These are phyloP conservation scores for Anser brachyrhynchus DNA, from an alignment of 2,113 vertebrate species.

Conservation along the genomic window DNA sequence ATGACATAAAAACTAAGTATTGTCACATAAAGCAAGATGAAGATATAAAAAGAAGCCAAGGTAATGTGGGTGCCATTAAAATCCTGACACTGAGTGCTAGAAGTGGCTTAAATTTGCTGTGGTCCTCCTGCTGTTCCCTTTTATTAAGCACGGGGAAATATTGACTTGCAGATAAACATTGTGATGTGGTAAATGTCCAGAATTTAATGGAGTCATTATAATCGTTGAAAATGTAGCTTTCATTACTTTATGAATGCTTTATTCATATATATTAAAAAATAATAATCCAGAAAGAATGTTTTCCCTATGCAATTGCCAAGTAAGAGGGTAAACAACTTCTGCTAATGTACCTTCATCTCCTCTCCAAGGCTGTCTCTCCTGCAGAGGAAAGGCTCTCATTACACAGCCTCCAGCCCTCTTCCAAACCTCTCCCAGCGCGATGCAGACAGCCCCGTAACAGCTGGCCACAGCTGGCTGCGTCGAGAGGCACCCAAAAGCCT, in stretches of 20 bases:
- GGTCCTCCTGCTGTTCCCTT: neutral
- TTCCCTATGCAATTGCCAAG: slow-evolving; percentile 43
- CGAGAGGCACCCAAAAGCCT: neutral
- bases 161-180: slow-evolving; percentile 18
- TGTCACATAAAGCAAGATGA: neutral
- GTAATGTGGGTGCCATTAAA: neutral
- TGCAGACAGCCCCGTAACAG: neutral
- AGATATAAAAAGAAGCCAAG: neutral
- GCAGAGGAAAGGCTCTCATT: neutral
- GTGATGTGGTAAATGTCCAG: slow-evolving; percentile 21
- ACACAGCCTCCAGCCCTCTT: neutral
- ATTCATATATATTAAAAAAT: neutral
- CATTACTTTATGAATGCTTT: slow-evolving; percentile 47
- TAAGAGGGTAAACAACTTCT: slow-evolving; percentile 37
- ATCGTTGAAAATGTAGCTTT: slow-evolving; percentile 51
- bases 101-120: slow-evolving; percentile 7
- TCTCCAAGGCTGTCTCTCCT: neutral
- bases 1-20: neutral
- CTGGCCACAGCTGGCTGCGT: neutral
- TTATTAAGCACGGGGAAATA: neutral
- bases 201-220: slow-evolving; percentile 41
- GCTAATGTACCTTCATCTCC: neutral
- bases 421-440: neutral
- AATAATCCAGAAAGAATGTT: neutral
- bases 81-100: neutral